phyloP scores from a whole-genome alignment of 2,113 vertebrate genomes.

The Alethe castanea region DNA sequence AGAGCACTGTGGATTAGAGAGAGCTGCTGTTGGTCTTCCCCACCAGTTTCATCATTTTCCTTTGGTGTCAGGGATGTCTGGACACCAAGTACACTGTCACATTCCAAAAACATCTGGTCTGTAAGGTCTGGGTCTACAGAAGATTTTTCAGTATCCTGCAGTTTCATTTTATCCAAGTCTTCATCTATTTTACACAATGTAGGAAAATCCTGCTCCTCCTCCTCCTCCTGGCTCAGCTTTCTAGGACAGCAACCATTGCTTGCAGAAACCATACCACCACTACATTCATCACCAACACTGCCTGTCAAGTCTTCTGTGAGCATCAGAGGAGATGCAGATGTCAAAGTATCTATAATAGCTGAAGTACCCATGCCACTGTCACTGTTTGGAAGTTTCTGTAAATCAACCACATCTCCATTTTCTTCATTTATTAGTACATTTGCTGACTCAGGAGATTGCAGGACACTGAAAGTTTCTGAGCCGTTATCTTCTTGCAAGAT shows the following conservation, averaged over 20 bases:
- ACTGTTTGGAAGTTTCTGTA: not conserved
- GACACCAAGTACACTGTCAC: not conserved
- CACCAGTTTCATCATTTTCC: not conserved
- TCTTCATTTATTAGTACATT: not conserved
- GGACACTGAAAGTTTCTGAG: slow-evolving; percentile 59
- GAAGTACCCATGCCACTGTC: not conserved
- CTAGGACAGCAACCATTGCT: not conserved
- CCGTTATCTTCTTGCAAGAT: slow-evolving; percentile 48
- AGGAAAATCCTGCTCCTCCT: not conserved
- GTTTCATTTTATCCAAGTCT: not conserved
- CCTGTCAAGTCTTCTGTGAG: not conserved
- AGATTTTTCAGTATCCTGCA: not conserved
- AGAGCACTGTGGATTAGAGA: not conserved
- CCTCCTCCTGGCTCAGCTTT: not conserved
- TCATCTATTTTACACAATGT: not conserved
- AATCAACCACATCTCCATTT: not conserved
- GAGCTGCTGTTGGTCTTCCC: not conserved
- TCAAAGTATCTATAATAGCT: not conserved
- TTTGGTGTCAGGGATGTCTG: not conserved
- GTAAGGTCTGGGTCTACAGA: not conserved
- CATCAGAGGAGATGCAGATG: not conserved
- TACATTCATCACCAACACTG: not conserved
- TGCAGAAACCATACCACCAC: not conserved
- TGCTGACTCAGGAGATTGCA: slow-evolving; percentile 48
- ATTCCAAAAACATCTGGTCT: not conserved